Percentiles rank a stretch among this genome's conserved stretches.
Evolutionary conservation across 2,113 vertebrate species (phyloP).

Genomic region (Cricetomys ansorgei): DNA sequence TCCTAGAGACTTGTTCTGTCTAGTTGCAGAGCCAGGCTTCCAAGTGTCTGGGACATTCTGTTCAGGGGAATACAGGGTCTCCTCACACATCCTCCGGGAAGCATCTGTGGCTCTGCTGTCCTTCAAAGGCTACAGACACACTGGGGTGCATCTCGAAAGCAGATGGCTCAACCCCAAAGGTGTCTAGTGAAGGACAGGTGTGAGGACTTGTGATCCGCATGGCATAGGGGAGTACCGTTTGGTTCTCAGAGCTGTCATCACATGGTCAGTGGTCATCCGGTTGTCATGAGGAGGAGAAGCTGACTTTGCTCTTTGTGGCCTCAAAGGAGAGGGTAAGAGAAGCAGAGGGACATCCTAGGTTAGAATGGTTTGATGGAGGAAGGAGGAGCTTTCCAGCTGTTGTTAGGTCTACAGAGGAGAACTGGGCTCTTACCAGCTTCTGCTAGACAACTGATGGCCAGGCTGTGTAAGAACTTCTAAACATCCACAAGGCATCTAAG

Average conservation of each 20-base stretch:
- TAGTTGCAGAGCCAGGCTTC: background rate
- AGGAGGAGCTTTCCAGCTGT: background rate
- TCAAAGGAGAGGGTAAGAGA: background rate
- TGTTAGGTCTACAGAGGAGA: background rate
- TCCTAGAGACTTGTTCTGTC: conserved; percentile 31
- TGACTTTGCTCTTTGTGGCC: conserved; percentile 6
- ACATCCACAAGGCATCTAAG: background rate
- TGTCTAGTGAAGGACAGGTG: background rate
- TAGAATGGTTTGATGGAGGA: background rate
- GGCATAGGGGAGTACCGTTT: no score
- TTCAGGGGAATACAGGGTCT: background rate
- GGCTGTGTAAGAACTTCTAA: background rate
- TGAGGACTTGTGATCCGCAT: background rate
- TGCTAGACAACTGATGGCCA: background rate
- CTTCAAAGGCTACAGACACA: background rate
- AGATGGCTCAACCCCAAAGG: background rate
- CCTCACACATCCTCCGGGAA: background rate
- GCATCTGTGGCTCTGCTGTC: background rate
- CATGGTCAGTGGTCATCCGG: background rate
- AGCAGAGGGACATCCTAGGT: background rate
- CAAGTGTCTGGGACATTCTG: background rate
- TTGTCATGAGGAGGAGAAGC: background rate
- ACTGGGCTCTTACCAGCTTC: background rate
- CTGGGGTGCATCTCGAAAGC: background rate
- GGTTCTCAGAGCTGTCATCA: background rate